Conservation (phyloP, 1,140 invertebrate species). For the Aphaenogaster rudis region DNA sequence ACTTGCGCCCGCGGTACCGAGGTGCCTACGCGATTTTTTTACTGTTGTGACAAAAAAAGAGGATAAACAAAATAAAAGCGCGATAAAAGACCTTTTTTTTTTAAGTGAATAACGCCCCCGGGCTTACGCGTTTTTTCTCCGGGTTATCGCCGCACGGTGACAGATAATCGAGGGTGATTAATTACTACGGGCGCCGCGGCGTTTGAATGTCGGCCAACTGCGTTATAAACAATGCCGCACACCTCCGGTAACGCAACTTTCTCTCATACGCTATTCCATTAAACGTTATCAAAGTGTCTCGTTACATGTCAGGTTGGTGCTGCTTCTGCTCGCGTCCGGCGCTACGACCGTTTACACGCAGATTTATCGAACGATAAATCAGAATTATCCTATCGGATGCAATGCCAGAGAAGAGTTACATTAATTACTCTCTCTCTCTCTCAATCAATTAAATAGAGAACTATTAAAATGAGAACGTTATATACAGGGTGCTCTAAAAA, state of each 20-base stretch:
- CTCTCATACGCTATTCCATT: slow-evolving; percentile 80
- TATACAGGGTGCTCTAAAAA: no score
- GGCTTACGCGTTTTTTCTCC: slow-evolving; percentile 25
- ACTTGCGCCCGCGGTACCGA: background rate
- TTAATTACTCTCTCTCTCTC: background rate
- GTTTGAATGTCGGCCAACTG: slow-evolving; percentile 64
- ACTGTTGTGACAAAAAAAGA: background rate
- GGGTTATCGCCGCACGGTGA: slow-evolving; percentile 9
- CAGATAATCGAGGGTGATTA: slow-evolving; percentile 74
- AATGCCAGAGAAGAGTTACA: slow-evolving; percentile 33
- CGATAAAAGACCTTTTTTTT: slow-evolving; percentile 4
- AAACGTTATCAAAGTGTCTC: slow-evolving; percentile 84
- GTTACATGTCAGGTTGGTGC: slow-evolving; percentile 78
- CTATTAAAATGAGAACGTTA: no score
- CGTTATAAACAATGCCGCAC: slow-evolving; percentile 79
- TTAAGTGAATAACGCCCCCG: slow-evolving; percentile 32
- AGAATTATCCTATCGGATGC: slow-evolving; percentile 71
- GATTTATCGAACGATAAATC: slow-evolving; percentile 79
- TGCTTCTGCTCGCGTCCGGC: slow-evolving; percentile 63
- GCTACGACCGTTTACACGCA: slow-evolving; percentile 71
- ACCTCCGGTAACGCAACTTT: slow-evolving; percentile 64
- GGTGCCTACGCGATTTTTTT: background rate
- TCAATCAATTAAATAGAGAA: slow-evolving; percentile 7
- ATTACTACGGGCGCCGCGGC: slow-evolving; percentile 63
- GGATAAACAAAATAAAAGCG: background rate